Evolutionary conservation across 2,888 invertebrate genomes (phyloP), one percentile per base, ranked within the genome.

Genomic region (Drosophila infuscata): DNA sequence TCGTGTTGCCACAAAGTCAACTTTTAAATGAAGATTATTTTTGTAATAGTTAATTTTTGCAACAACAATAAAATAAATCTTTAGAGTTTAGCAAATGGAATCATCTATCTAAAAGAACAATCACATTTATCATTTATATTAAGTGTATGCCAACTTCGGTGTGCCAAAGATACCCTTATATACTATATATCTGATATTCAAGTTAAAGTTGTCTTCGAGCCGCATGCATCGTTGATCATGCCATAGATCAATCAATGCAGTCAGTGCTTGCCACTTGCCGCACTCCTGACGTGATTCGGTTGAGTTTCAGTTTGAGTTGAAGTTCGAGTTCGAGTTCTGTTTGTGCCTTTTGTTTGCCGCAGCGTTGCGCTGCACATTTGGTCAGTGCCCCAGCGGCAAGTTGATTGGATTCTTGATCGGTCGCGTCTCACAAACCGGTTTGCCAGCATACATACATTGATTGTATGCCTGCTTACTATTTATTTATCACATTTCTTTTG

Each of bases 241-340:
- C 87, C 84, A 88, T 87, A 87, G 87, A 87, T 87, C 87, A 87
- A 87, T 87, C 87, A 87, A 87, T 83, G 87, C 81, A 88, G 76
- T 71, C 78, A 81, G 58, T 49, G 58, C 77, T 48, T 69, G 70
- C 62, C 70, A 66, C 75, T 74, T 76, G 66, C 74, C 74, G 49
- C 70, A 70, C 54, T 71, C 71, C 52, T 17, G 36, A 49, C 54
- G 65, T 69, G 59, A 60, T 32, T 46, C 61, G 25, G 63, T 52
- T 61, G 57, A 57, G 20, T 62, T 46, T 56, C 46, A 64, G 38
- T 49, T 54, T 72, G 60, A 57, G 74, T 57, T 72, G 29, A 29
- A 57, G 56, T 62, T 51, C 46, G 60, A 63, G 36, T 53, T 69
- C 67, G 56, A 62, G 76, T 59, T 69, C 60, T 73, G 82, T 72